These are phyloP conservation scores for Tenthredo scrophulariae DNA, from an alignment of 2,888 invertebrate species.

Conservation along the genomic window DNA sequence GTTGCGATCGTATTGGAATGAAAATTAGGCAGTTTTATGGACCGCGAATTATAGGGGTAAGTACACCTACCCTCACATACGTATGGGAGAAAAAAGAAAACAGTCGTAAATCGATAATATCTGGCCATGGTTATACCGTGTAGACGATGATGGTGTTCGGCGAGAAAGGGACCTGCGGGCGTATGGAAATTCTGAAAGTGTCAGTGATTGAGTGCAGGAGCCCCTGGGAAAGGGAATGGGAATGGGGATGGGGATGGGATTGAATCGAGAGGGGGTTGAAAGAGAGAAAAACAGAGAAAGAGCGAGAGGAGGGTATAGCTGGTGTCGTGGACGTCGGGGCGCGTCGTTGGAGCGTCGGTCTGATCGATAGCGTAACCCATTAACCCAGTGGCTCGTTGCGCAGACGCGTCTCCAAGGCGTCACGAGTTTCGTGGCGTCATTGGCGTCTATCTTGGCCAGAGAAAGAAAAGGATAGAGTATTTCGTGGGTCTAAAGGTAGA, in stretches of 20 bases:
- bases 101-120: conserved; percentile 23
- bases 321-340: conserved; percentile 37
- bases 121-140: neutral
- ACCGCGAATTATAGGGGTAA: neutral
- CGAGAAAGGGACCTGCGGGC: neutral
- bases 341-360: conserved; percentile 32
- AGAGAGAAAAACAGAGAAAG: conserved; percentile 4
- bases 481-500: neutral
- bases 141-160: conserved; percentile 5
- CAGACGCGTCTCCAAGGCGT: conserved; percentile 45
- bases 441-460: conserved; percentile 33
- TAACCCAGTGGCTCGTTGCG: conserved; percentile 48
- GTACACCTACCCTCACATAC: neutral
- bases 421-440: conserved; percentile 50
- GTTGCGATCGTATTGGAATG: neutral
- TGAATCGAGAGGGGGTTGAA: conserved; percentile 21
- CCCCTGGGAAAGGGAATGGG: neutral
- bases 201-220: conserved; percentile 39
- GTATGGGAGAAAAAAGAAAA: neutral
- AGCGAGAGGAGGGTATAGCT: conserved; percentile 2
- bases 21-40: neutral
- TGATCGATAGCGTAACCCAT: conserved; percentile 52
- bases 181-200: conserved; percentile 47
- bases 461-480: neutral
- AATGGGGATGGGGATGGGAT: neutral